These are phyloP conservation scores for Urophycis tenuis DNA, from an alignment of 2,797 vertebrate genomes.

Conservation along the genomic window DNA sequence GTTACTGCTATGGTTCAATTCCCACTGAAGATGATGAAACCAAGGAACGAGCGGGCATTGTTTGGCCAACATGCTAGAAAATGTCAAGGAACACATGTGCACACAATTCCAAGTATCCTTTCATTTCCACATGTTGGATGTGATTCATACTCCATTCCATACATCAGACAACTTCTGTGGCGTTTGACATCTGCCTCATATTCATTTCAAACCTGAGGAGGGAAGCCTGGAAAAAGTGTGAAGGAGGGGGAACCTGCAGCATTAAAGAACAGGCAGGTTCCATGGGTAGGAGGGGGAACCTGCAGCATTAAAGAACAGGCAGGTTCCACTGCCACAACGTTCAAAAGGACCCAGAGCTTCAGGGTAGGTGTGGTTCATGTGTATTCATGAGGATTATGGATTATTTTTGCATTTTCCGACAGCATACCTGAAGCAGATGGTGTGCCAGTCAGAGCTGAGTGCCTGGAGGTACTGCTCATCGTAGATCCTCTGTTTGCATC, in stretches of 20 bases:
- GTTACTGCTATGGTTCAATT: neutral
- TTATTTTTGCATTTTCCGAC: neutral
- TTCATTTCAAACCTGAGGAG: neutral
- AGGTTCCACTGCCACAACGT: neutral
- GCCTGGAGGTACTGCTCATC: constrained; percentile 97
- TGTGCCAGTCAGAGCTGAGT: constrained; percentile 86
- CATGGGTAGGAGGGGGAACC: neutral
- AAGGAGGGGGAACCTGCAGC: neutral
- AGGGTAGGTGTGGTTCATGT: neutral
- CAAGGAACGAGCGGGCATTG: neutral
- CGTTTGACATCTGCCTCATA: neutral
- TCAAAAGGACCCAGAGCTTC: neutral
- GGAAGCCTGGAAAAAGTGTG: neutral
- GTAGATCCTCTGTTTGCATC: constrained; percentile 86
- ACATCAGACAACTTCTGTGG: neutral
- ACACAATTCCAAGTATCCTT: neutral
- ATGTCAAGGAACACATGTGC: neutral
- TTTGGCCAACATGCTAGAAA: too few relatives aligned
- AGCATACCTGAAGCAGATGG: constrained; percentile 89
- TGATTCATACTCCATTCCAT: neutral
- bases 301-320: neutral
- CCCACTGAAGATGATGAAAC: neutral
- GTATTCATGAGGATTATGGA: neutral
- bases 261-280: neutral
- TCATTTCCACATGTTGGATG: neutral